These are phyloP conservation scores for Frankliniella fusca DNA, from an alignment of 2,888 invertebrate genomes.

Conservation along the genomic window DNA sequence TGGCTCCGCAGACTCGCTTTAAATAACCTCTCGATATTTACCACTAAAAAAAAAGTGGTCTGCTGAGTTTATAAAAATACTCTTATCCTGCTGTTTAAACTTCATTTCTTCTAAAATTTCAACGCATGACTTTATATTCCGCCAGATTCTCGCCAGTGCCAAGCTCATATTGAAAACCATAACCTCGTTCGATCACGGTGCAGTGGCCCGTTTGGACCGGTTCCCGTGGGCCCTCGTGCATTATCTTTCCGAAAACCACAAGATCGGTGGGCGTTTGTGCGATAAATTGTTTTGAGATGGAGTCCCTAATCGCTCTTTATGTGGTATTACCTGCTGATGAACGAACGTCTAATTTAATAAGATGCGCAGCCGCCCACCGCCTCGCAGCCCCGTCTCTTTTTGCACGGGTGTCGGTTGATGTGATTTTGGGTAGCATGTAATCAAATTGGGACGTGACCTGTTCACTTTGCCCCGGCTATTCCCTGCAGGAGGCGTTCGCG, in stretches of 20 bases:
- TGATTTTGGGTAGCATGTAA: background rate
- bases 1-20: no score
- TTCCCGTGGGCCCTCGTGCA: background rate
- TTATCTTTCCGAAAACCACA: background rate
- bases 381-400: background rate
- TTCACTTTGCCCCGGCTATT: background rate
- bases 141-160: no score
- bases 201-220: background rate
- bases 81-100: no score
- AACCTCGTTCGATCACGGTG: background rate
- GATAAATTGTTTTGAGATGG: background rate
- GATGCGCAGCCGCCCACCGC: background rate
- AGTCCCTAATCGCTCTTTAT: background rate
- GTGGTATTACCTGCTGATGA: background rate
- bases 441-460: background rate
- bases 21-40: no score
- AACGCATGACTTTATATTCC: no score
- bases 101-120: no score
- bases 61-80: no score
- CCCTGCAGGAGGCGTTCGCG: no score
- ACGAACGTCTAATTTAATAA: constrained; percentile 5
- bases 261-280: background rate
- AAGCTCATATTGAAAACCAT: background rate
- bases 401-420: background rate
- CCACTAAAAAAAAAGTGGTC: no score